phyloP scores from a whole-genome alignment of 2,888 invertebrate species.

The Caenorhabditis becei region DNA sequence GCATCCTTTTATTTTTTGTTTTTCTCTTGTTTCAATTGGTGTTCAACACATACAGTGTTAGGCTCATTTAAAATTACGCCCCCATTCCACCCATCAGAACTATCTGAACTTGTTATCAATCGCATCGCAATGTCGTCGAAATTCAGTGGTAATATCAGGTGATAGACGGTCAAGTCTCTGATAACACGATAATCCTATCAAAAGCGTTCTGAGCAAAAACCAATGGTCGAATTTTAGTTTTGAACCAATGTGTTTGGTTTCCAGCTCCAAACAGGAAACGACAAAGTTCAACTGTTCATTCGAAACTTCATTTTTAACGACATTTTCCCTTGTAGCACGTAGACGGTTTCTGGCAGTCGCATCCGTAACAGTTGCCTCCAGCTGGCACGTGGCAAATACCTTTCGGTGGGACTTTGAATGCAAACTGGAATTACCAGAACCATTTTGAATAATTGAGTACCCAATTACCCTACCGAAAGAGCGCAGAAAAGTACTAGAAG shows the following conservation, averaged over 20 bases:
- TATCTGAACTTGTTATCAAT: slow-evolving; percentile 9
- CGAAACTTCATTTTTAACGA: slow-evolving; percentile 18
- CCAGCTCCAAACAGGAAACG: neutral
- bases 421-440: slow-evolving; percentile 13
- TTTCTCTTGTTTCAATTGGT: slow-evolving; percentile 28
- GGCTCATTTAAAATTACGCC: no score
- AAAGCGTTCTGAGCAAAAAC: neutral
- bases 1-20: neutral
- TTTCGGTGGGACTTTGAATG: slow-evolving; percentile 63
- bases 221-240: neutral
- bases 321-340: slow-evolving; percentile 64
- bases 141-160: neutral
- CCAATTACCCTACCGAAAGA: neutral
- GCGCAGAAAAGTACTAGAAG: neutral
- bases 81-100: neutral
- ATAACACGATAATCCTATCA: slow-evolving; percentile 7
- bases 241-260: no score
- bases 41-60: slow-evolving; percentile 28
- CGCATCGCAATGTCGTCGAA: neutral
- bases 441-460: neutral
- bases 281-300: neutral
- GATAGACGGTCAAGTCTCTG: neutral
- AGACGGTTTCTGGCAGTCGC: slow-evolving; percentile 58
- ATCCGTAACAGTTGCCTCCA: slow-evolving; percentile 59
- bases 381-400: slow-evolving; percentile 54